Base-by-base conservation (phyloP, 2,113 vertebrate genomes). In the Oryzias javanicus region DNA sequence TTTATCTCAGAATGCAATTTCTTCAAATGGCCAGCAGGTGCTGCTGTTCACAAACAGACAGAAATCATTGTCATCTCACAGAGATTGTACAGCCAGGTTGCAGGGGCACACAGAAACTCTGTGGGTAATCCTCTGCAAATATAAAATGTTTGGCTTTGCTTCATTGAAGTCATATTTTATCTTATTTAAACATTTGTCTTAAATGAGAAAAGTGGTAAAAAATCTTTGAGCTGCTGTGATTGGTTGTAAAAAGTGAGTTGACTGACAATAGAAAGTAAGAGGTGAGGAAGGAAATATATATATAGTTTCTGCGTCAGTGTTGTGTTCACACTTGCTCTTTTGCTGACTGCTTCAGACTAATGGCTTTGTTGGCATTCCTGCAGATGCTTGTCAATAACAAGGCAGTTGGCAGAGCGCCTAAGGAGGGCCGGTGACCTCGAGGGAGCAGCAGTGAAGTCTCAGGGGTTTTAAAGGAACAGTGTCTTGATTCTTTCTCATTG, bases 391-490 rank as follows among this genome's bases (percentile, higher is more conserved):
- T 84, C 84, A 88, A 70, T 49, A 80, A 81, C 84, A 90, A 76
- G 78, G 73, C 64, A 80, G 77, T 78, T 89, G 83, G 90, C 83
- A 83, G 67, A 25, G 4, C 1, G 76, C 82, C 86, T 66, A 61
- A 81, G 66, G 65, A 83, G 76, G 88, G 81, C 84, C 79, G 81
- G 67, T 53, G 82, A 88, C 81, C 85, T 84, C 72, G 17, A 55
- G 63, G 70, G 64, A 79, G 76, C 52, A 45, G 64, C 42, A 55
- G 66, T 67, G 64, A 63, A 82, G 66, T 66, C 62, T 57, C 78
- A 64, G 18, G 40, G 60, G 73, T 78, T 75, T 91, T 87, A 88
- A 89, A 90, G 85, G 79, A 76, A 89, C 84, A 87, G 79, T 65
- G 59, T 59, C 65, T 45, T 8, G 2, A 4, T 10, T 35, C 46